Evolutionary conservation across 2,797 vertebrate species (phyloP).

Genomic region (Pseudochromis fuscus): DNA sequence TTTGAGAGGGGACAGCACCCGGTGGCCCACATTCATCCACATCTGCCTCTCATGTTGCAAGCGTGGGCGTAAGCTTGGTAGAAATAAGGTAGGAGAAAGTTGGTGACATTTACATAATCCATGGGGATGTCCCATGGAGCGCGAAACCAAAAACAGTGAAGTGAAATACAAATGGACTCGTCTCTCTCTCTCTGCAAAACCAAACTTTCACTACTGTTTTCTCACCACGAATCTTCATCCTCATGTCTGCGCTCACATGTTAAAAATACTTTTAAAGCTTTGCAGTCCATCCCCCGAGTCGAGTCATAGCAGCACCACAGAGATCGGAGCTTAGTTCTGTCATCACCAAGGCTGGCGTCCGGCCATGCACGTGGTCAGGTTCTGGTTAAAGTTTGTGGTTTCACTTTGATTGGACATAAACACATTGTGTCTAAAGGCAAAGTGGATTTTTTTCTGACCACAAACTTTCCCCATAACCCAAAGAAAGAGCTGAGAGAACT

Average conservation of each 20-base stretch:
- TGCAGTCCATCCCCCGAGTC: not conserved
- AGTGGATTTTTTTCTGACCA: no score
- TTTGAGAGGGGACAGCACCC: conserved; percentile 70
- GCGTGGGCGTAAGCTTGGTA: not conserved
- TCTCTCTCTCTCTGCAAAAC: conserved; percentile 21
- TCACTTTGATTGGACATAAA: no score
- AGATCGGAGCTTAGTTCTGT: no score
- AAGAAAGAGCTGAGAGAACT: no score
- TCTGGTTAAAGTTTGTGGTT: no score
- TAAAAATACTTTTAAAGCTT: conserved; percentile 1
- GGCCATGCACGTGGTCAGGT: no score
- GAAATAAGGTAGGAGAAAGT: conserved; percentile 36
- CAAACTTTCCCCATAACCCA: no score
- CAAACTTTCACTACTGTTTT: conserved; percentile 52
- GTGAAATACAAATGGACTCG: no score
- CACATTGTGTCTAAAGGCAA: no score
- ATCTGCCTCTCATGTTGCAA: conserved; percentile 9
- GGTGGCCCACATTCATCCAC: conserved; percentile 16
- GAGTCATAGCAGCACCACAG: no score
- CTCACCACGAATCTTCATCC: conserved; percentile 1
- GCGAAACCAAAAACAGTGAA: conserved; percentile 66
- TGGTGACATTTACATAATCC: conserved; percentile 60
- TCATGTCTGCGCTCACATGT: not conserved
- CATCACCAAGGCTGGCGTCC: no score
- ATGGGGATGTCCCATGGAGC: conserved; percentile 76